These are phyloP conservation scores for Magallana gigas DNA, from an alignment of 1,140 invertebrate species.

Conservation along the genomic window DNA sequence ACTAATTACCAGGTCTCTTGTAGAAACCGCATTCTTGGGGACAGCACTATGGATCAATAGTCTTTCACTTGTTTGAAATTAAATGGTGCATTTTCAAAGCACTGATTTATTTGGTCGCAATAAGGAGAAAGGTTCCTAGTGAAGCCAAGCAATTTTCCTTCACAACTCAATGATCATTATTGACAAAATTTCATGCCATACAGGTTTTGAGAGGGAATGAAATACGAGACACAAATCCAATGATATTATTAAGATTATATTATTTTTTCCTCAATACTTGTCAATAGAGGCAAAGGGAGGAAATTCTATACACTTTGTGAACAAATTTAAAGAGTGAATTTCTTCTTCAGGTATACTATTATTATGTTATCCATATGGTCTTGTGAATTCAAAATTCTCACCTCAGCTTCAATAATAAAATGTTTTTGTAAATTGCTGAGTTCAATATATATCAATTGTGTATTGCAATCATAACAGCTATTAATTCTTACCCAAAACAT, in stretches of 20 bases:
- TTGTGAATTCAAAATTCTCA: background rate
- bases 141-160: slow-evolving; percentile 13
- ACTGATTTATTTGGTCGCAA: slow-evolving; percentile 12
- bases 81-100: slow-evolving; percentile 31
- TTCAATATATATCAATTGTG: too few relatives aligned
- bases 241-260: slow-evolving; percentile 21
- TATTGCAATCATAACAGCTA: too few relatives aligned
- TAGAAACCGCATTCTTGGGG: slow-evolving; percentile 27
- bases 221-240: slow-evolving; percentile 26
- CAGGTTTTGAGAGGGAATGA: slow-evolving; percentile 30
- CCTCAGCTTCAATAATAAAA: too few relatives aligned
- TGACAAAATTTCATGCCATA: slow-evolving; percentile 34
- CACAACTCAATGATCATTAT: slow-evolving; percentile 34
- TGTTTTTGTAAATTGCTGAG: too few relatives aligned
- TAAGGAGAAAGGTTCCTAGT: background rate
- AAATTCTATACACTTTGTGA: slow-evolving; percentile 9
- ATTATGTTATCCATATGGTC: background rate
- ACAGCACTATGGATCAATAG: slow-evolving; percentile 26
- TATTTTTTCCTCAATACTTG: slow-evolving; percentile 14
- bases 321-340: background rate
- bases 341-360: background rate
- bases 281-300: background rate
- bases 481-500: too few relatives aligned
- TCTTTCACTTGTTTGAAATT: slow-evolving; percentile 36
- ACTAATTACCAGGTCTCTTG: slow-evolving; percentile 28